A percentile compares a stretch with the other conserved stretches of the same genome.
Conservation (phyloP, 2,888 invertebrate genomes). For the Sinelater perroti region DNA sequence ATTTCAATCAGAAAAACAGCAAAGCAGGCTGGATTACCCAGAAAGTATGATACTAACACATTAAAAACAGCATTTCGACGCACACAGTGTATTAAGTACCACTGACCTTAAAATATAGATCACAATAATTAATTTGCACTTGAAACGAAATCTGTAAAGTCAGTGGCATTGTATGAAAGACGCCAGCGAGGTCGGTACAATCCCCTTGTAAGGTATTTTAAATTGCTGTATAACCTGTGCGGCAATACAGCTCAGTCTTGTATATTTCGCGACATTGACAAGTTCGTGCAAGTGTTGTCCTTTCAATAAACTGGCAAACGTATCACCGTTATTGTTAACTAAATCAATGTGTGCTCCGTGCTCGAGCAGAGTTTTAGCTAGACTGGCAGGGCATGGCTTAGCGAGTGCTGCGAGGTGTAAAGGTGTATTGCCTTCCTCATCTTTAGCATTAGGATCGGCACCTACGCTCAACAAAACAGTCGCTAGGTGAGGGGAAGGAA, state of each 20-base stretch:
- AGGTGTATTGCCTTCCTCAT: slow-evolving; percentile 87
- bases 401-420: slow-evolving; percentile 85
- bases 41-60: slow-evolving; percentile 20
- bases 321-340: slow-evolving; percentile 78
- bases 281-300: slow-evolving; percentile 71
- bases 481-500: slow-evolving; percentile 75
- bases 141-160: slow-evolving; percentile 39
- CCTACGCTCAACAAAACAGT: slow-evolving; percentile 80
- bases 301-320: slow-evolving; percentile 75
- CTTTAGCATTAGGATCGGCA: slow-evolving; percentile 80
- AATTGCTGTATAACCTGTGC: slow-evolving; percentile 81
- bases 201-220: slow-evolving; percentile 71
- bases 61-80: slow-evolving; percentile 23
- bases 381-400: slow-evolving; percentile 73
- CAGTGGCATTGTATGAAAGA: slow-evolving; percentile 70
- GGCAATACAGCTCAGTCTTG: slow-evolving; percentile 85
- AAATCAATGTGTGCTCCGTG: slow-evolving; percentile 88
- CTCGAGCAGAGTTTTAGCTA: slow-evolving; percentile 77
- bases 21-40: slow-evolving; percentile 8
- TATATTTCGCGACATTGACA: slow-evolving; percentile 80
- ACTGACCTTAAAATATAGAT: slow-evolving; percentile 31
- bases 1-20: slow-evolving; percentile 6
- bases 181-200: slow-evolving; percentile 79
- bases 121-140: slow-evolving; percentile 35
- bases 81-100: slow-evolving; percentile 29